phyloP scores from a whole-genome alignment of 2,797 vertebrate species.

The Anomalospiza imberbis region DNA sequence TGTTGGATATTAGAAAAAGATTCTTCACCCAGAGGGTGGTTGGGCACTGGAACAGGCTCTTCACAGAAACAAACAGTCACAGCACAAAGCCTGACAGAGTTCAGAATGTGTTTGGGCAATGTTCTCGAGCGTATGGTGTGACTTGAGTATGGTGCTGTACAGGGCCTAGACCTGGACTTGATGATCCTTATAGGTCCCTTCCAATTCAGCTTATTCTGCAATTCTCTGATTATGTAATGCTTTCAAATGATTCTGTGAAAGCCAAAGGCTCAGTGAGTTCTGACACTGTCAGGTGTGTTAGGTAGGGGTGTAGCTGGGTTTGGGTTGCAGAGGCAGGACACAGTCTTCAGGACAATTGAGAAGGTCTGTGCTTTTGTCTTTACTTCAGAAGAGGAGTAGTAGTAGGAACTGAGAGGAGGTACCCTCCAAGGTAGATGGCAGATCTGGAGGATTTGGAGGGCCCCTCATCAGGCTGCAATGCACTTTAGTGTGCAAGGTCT shows the following conservation, averaged over 20 bases:
- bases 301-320: neutral
- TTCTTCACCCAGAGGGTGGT: neutral
- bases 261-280: neutral
- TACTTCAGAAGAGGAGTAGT: neutral
- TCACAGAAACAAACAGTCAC: neutral
- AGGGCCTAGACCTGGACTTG: fast-evolving
- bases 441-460: neutral
- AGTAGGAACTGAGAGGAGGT: neutral
- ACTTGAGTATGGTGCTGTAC: neutral
- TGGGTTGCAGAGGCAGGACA: neutral
- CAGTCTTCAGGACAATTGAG: neutral
- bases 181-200: neutral
- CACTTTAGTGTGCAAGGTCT: neutral
- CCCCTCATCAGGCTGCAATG: fast-evolving
- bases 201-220: neutral
- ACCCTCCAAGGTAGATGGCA: neutral
- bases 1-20: neutral
- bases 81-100: neutral
- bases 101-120: neutral
- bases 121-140: fast-evolving
- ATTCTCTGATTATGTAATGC: neutral
- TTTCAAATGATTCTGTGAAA: neutral
- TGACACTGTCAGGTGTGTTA: neutral
- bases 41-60: neutral
- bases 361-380: neutral